Conservation (phyloP, 1,140 invertebrate genomes). For the Bursaphelenchus mucronatus region DNA sequence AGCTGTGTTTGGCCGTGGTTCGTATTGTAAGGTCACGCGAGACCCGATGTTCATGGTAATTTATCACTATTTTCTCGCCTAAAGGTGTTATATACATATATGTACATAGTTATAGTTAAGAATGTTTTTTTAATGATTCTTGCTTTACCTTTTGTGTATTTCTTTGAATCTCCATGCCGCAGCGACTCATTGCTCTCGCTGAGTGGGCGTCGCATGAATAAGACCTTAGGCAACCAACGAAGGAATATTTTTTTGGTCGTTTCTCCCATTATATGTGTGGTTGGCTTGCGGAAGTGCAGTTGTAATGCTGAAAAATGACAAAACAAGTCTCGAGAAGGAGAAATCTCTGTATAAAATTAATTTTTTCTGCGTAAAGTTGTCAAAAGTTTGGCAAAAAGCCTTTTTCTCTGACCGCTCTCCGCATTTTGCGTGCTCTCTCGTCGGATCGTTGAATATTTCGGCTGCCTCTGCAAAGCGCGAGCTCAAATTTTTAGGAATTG, state of each 20-base stretch:
- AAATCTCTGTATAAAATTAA: no score
- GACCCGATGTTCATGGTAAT: conserved; percentile 50
- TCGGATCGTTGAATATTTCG: no score
- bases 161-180: conserved; percentile 26
- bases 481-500: no score
- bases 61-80: conserved; percentile 45
- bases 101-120: not conserved
- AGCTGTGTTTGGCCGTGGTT: conserved; percentile 21
- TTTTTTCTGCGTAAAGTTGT: no score
- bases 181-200: conserved; percentile 34
- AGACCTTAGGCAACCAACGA: conserved; percentile 73
- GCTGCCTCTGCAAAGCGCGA: not conserved
- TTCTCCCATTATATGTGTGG: conserved; percentile 86
- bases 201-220: conserved; percentile 62
- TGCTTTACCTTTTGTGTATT: conserved; percentile 11
- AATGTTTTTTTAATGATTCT: not conserved
- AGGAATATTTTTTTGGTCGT: conserved; percentile 85
- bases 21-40: conserved; percentile 35
- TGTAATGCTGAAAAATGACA: conserved; percentile 81
- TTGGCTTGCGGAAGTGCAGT: conserved; percentile 90
- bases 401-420: no score
- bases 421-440: no score
- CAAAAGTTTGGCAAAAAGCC: no score
- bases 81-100: not conserved
- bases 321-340: conserved; percentile 71